Evolutionary conservation across 2,113 vertebrate species (phyloP), one percentile per base, ranked within the genome.

Genomic region (Tenebrosternarchus preto): DNA sequence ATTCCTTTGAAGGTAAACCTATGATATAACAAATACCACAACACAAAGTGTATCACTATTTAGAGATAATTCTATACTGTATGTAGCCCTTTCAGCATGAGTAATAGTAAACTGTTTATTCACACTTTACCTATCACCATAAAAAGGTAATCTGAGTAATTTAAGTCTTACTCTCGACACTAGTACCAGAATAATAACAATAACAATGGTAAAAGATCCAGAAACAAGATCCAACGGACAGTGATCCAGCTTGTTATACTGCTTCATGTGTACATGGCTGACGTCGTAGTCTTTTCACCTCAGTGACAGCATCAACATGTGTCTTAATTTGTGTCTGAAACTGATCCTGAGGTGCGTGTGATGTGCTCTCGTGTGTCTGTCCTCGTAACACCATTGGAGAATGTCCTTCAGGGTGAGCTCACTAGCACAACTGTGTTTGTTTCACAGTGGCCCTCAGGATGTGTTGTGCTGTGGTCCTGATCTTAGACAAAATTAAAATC

Each of bases 341-440:
- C 53, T 3, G 78, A 80, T 80, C 57, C 53, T 29, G 24, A 57
- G 59, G 29, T 43, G 70, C 15, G 7, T 67, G 78, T n/a, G 59
- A 80, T 80, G 78, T 66, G 78, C 78, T 24, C 70, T 50, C n/a
- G n/a, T 67, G 70, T 25, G 53, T 43, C 70, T 57, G 69, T 73
- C 60, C 6, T 22, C 36, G 73, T 74, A 80, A 73, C 60, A 64
- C 53, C 69, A 50, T 73, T 80, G 55, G 57, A 22, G 27, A 17
- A 71, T 53, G 78, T 22, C 78, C 78, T 80, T 80, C 78, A 80
- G 56, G 69, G 59, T 66, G 39, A 27, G 57, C 56, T 53, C 76
- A n/a, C 64, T 55, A 19, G 72, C 39, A 73, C 70, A 67, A 50
- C 43, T 25, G 61, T n/a, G 43, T 33, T 31, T 61, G 29, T 53